Base-by-base conservation (phyloP, 2,888 invertebrate genomes). In the Liodrosophila aerea region DNA sequence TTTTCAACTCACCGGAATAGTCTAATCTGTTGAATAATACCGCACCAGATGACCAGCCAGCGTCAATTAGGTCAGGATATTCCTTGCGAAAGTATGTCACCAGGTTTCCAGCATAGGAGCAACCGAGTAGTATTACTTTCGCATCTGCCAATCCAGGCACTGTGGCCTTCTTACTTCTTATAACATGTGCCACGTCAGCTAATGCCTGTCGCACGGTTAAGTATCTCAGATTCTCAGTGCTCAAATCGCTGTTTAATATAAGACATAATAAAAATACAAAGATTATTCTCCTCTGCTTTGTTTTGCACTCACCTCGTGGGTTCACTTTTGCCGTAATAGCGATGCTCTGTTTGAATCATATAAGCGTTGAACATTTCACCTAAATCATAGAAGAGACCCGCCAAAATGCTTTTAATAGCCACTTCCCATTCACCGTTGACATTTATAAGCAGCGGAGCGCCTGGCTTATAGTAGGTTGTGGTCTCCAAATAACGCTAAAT, bases 341-440 rank as follows among this genome's bases (percentile, higher is more conserved):
- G 91, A 87, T 96, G 96, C 86, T 96, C 96, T 0, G 95, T 92
- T 72, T 93, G 93, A 83, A 94, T 93, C 72, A 94, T 90, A 2
- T 92, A 91, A 0, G 93, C 95, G 2, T 90, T 50, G 12, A 62
- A 57, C 15, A n/a, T 30, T 50, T 62, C 40, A 7, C 29, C 16
- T 7, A 58, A 11, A n/a, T 68, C 71, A 8, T 54, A 50, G 27
- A 50, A 51, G 9, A 45, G 9, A 5, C 60, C 40, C 5, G 22
- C 12, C n/a, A 61, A n/a, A 8, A 41, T 13, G 29, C 18, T 47
- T 11, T 50, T 37, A 5, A 9, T 1, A 0, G 7, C 29, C 11
- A 71, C 36, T 2, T 39, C 5, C 59, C 72, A 68, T 29, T 71
- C 71, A 4, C 40, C 73, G 7, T 62, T 60, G 0, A 73, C 49